A percentile compares a stretch with the other conserved stretches of the same genome.
Evolutionary conservation across 2,888 invertebrate genomes (phyloP).

Genomic region (Nycteola revayana): DNA sequence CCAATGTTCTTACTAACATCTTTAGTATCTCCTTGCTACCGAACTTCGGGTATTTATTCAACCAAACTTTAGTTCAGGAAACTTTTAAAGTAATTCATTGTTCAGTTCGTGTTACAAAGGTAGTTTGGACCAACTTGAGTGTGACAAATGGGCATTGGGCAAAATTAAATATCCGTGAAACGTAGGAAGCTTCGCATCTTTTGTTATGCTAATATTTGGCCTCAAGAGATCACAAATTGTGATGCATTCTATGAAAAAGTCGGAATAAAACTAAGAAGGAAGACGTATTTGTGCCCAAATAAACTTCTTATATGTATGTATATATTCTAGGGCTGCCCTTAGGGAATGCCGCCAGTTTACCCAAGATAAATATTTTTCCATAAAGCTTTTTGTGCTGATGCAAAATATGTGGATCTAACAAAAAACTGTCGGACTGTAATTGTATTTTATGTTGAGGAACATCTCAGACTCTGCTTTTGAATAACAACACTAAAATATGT

Average conservation of each 20-base stretch:
- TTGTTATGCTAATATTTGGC: constrained; percentile 55
- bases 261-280: constrained; percentile 18
- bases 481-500: constrained; percentile 13
- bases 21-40: constrained; percentile 37
- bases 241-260: constrained; percentile 39
- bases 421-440: constrained; percentile 15
- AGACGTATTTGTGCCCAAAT: constrained; percentile 16
- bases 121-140: constrained; percentile 41
- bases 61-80: constrained; percentile 40
- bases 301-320: constrained; percentile 29
- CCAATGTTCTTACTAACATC: constrained; percentile 41
- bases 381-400: constrained; percentile 24
- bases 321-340: constrained; percentile 11
- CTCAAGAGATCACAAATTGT: constrained; percentile 50
- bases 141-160: constrained; percentile 45
- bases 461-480: constrained; percentile 19
- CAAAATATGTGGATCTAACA: constrained; percentile 17
- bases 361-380: constrained; percentile 2
- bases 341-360: constrained; percentile 6
- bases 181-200: constrained; percentile 35
- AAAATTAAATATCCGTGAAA: constrained; percentile 49
- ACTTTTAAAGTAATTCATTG: constrained; percentile 51
- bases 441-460: constrained; percentile 19
- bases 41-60: constrained; percentile 49
- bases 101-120: constrained; percentile 52